Evolutionary conservation across 2,113 vertebrate species (phyloP).

Genomic region (mouse (Mus musculus)): GRCm39 chrX:45077001-45077500

Average conservation of each 20-base stretch:
- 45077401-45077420: neutral
- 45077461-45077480: neutral
- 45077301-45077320: neutral
- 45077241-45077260: neutral
- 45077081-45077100: neutral
- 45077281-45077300: neutral
- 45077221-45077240: neutral
- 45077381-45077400: neutral
- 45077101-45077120: neutral
- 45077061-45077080: neutral
- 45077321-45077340: neutral
- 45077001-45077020: neutral
- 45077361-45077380: neutral
- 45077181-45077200: conserved; percentile 15
- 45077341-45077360: neutral
- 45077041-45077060: conserved; percentile 55
- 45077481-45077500: neutral
- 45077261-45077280: neutral
- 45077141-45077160: neutral
- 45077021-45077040: conserved; percentile 53
- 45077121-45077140: conserved; percentile 56
- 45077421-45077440: neutral
- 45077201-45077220: conserved; percentile 27
- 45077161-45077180: conserved; percentile 16
- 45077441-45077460: neutral